Base-by-base conservation (phyloP, 2,888 invertebrate genomes). In the Drosophila putrida region DNA sequence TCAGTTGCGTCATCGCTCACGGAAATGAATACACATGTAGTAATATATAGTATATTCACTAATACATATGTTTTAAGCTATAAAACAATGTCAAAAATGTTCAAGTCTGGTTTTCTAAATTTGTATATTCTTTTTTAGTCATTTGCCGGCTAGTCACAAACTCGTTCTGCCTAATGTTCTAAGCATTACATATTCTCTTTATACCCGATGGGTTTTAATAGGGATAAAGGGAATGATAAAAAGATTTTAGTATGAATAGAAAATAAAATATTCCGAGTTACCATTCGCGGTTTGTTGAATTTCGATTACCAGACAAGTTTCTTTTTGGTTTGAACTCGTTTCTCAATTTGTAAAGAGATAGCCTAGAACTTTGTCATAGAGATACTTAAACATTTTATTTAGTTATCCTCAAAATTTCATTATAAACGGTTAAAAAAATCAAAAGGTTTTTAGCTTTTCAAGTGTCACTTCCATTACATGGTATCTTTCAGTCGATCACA, bases 1-100 rank as follows among this genome's bases (percentile, higher is more conserved):
- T 47, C 15, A 47, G 60, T 80, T 87, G 85, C 82, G 89, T 82
- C 82, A 82, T 89, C 85, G 69, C 60, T 38, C 46, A 66, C 82
- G 75, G 85, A 89, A 80, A 87, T 66, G 59, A 51, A 44, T 33
- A 62, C 58, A 59, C 57, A 53, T 39, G 20, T 49, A 31, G 27
- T 13, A 35, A 51, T 15, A 43, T n/a, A 44, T 15, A 36, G 31
- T 44, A 28, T 33, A 65, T 41, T 35, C 10, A 20, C 20, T n/a
- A 49, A 46, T 27, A 60, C 28, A 15, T 43, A 51, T 50, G 20
- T 4, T 8, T 5, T 4, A 39, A 51, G 46, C 64, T 66, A 61
- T 76, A 60, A 58, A 71, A 63, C 39, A 61, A 47, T n/a, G 62
- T 35, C 59, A 33, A 67, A 76, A 68, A 71, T 69, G 70, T 77